Conservation (phyloP, 1,140 invertebrate species). For the Saccostrea cuccullata region DNA sequence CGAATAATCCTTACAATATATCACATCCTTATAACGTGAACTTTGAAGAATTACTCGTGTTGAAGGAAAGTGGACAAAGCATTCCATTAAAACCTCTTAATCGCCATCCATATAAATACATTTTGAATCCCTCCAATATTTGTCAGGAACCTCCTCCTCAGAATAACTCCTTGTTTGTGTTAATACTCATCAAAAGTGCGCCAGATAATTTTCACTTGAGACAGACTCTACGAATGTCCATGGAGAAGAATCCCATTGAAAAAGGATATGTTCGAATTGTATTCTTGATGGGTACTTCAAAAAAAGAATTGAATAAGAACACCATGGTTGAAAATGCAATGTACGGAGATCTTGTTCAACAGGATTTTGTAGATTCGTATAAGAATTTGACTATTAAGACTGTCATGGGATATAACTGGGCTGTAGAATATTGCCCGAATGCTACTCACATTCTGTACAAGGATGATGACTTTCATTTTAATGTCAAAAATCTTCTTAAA, state of each 20-base stretch:
- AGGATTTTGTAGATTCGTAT: constrained; percentile 52
- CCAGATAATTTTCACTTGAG: constrained; percentile 45
- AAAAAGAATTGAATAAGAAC: constrained; percentile 1
- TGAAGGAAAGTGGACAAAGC: not conserved
- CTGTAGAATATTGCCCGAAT: not conserved
- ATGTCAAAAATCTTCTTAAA: constrained; percentile 27
- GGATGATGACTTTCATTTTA: constrained; percentile 52
- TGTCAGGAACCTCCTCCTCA: constrained; percentile 22
- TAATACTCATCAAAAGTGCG: constrained; percentile 52
- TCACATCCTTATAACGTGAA: constrained; percentile 9
- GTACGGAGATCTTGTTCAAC: constrained; percentile 48
- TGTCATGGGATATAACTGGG: constrained; percentile 53
- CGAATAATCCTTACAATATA: constrained; percentile 15
- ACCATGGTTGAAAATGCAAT: constrained; percentile 36
- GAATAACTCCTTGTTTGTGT: constrained; percentile 25
- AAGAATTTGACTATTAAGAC: constrained; percentile 51
- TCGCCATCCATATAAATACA: constrained; percentile 45
- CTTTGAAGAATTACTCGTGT: constrained; percentile 17
- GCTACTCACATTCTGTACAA: constrained; percentile 43
- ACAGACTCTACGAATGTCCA: constrained; percentile 29
- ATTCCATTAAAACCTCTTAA: constrained; percentile 26
- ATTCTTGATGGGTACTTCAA: constrained; percentile 46
- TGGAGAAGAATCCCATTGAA: constrained; percentile 31
- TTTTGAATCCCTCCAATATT: constrained; percentile 20
- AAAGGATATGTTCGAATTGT: constrained; percentile 30